phyloP scores from a whole-genome alignment of 2,888 invertebrate genomes.

The Caenorhabditis macrosperma region DNA sequence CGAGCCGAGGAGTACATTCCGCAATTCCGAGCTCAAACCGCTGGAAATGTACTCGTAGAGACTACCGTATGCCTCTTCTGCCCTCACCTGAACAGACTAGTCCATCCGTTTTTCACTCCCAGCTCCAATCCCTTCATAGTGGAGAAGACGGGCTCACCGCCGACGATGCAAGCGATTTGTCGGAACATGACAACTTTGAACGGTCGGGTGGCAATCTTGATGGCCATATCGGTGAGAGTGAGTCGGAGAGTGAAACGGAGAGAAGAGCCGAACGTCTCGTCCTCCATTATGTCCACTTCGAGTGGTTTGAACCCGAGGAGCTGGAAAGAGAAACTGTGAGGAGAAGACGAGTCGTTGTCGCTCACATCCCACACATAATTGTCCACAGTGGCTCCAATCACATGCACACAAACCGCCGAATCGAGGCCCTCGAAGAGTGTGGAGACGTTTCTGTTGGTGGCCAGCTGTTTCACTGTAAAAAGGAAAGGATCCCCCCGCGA shows the following conservation, averaged over 20 bases:
- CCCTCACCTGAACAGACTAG: slow-evolving; percentile 84
- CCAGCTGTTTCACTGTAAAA: slow-evolving; percentile 13
- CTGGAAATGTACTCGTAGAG: slow-evolving; percentile 84
- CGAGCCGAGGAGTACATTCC: slow-evolving; percentile 89
- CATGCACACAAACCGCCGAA: slow-evolving; percentile 14
- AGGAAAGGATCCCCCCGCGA: neutral
- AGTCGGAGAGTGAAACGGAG: slow-evolving; percentile 8
- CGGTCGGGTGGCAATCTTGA: slow-evolving; percentile 19
- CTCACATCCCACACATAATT: slow-evolving; percentile 14
- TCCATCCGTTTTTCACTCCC: slow-evolving; percentile 89
- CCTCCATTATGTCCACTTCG: neutral
- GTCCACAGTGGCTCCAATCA: slow-evolving; percentile 10
- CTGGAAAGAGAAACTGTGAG: slow-evolving; percentile 1
- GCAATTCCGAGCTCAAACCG: slow-evolving; percentile 89
- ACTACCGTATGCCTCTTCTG: neutral
- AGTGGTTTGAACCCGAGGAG: neutral
- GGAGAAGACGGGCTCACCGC: slow-evolving; percentile 88
- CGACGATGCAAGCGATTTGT: slow-evolving; percentile 95
- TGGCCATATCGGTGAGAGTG: slow-evolving; percentile 7
- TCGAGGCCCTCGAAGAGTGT: slow-evolving; percentile 20
- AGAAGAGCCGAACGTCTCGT: neutral
- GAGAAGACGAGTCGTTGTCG: neutral
- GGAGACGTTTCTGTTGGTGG: neutral
- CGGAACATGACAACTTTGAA: slow-evolving; percentile 88
- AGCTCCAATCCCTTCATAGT: slow-evolving; percentile 86